Evolutionary conservation across 64 coral and sea anemone species (phyloP).

Genomic region (Acropora yongei): DNA sequence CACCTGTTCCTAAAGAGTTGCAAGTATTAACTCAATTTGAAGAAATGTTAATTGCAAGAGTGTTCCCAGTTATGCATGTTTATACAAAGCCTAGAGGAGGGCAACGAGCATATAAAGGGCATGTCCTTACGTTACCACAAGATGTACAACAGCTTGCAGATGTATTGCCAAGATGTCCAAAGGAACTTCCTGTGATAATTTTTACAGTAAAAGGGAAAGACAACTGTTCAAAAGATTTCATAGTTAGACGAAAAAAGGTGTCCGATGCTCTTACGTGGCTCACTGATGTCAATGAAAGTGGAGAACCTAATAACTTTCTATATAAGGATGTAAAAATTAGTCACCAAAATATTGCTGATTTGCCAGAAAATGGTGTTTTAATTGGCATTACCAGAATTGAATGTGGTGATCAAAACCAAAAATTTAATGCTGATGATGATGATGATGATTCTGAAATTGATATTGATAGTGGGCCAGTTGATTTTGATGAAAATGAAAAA

Average conservation of each 20-base stretch:
- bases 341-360: not conserved
- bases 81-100: conserved; percentile 55
- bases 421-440: not conserved
- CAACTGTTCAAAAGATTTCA: not conserved
- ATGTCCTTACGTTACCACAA: not conserved
- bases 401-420: not conserved
- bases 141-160: conserved; percentile 12
- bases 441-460: conserved; percentile 16
- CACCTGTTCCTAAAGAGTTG: conserved; percentile 54
- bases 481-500: conserved; percentile 65
- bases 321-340: not conserved
- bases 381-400: not conserved
- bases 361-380: not conserved
- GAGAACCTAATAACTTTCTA: not conserved
- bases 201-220: not conserved
- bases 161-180: conserved; percentile 47
- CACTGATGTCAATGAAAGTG: not conserved
- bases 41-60: conserved; percentile 67
- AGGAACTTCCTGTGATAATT: conserved; percentile 48
- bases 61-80: conserved; percentile 49
- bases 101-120: conserved; percentile 54
- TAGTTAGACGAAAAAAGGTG: not conserved
- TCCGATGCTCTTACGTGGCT: not conserved
- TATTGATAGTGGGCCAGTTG: not conserved
- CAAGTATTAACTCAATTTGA: conserved; percentile 51